Evolutionary conservation across 2,888 invertebrate genomes (phyloP).

Genomic region (Microctonus brassicae): DNA sequence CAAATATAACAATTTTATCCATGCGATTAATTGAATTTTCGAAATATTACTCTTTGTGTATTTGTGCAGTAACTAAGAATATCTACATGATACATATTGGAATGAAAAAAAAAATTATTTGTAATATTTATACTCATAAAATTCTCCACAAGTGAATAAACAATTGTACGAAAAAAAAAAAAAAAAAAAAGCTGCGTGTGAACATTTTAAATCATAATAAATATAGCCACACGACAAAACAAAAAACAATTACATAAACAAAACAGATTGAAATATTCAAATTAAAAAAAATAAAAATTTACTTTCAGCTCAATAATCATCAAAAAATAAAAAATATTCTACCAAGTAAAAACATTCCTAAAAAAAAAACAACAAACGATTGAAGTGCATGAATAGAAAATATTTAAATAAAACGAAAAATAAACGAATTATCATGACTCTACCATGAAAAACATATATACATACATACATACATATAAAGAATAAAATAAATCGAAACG

Average conservation of each 20-base stretch:
- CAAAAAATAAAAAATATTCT: too few species aligned
- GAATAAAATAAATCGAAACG: slow-evolving; percentile 14
- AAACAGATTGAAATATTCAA: too few species aligned
- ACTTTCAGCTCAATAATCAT: too few species aligned
- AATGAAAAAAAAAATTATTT: neutral
- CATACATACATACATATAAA: neutral
- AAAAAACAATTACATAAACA: too few species aligned
- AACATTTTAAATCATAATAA: too few species aligned
- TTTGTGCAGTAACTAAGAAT: too few species aligned
- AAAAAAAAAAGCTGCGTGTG: neutral
- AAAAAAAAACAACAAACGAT: too few species aligned
- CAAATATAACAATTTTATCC: neutral
- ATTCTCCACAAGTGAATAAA: neutral
- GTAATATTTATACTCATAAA: neutral
- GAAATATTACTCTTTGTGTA: too few species aligned
- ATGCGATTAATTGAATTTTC: neutral
- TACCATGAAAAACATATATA: slow-evolving; percentile 18
- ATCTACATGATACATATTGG: too few species aligned
- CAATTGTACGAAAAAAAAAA: neutral
- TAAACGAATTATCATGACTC: slow-evolving; percentile 33
- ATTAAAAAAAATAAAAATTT: too few species aligned
- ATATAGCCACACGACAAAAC: too few species aligned
- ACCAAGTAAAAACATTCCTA: too few species aligned
- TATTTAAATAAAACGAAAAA: neutral
- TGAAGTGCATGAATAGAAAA: neutral